phyloP scores from a whole-genome alignment of 2,113 vertebrate species.

The Cyanoderma ruficeps region DNA sequence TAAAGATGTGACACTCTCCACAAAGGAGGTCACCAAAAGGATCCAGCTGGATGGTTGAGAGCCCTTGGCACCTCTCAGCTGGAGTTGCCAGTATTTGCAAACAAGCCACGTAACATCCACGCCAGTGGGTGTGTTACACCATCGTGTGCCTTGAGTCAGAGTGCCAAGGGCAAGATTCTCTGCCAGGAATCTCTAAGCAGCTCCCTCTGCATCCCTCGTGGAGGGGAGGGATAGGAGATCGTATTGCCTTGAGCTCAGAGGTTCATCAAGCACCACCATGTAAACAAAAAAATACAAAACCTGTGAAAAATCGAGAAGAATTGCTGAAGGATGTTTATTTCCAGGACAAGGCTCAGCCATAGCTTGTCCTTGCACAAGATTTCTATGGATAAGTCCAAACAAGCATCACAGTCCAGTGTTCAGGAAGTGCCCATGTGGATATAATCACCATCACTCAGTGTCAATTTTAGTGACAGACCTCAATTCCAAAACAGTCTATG shows the following conservation, averaged over 20 bases:
- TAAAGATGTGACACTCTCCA: background rate
- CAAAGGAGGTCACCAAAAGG: background rate
- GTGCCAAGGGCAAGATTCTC: background rate
- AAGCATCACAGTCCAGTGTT: background rate
- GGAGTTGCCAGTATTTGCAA: background rate
- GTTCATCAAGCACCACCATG: background rate
- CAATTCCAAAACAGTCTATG: background rate
- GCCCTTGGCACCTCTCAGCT: background rate
- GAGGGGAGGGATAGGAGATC: background rate
- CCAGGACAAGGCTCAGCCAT: background rate
- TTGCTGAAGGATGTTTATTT: background rate
- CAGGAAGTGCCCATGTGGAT: background rate
- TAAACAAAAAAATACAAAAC: background rate
- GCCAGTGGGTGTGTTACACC: background rate
- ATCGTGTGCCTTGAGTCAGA: background rate
- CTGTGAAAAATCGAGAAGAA: background rate
- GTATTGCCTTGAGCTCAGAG: background rate
- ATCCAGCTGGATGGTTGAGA: background rate
- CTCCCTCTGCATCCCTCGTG: background rate
- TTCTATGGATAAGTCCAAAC: background rate
- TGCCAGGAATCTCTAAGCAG: constrained; percentile 16
- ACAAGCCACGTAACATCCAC: background rate
- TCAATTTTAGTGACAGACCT: background rate
- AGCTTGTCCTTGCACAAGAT: too few species aligned
- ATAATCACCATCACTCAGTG: background rate